Percentiles rank a stretch among this genome's conserved stretches.
These are phyloP conservation scores for Lepidostoma basale DNA, from an alignment of 1,140 invertebrate genomes.

Conservation along the genomic window DNA sequence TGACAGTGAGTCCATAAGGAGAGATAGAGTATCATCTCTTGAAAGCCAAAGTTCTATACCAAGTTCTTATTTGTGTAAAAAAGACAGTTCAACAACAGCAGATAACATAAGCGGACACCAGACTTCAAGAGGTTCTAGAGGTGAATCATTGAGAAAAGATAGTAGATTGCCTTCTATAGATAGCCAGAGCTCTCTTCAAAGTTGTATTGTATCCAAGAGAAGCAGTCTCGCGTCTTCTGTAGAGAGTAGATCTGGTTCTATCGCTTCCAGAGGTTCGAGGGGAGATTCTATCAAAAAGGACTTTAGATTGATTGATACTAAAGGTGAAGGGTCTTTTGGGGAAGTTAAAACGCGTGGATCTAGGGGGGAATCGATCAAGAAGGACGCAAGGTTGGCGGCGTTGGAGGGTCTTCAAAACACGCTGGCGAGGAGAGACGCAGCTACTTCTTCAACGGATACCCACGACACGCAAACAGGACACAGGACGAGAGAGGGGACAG, in stretches of 20 bases:
- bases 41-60: conserved; percentile 36
- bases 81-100: conserved; percentile 18
- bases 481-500: neutral
- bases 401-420: neutral
- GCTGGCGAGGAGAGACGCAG: neutral
- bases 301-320: conserved; percentile 28
- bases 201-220: conserved; percentile 12
- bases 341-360: conserved; percentile 4
- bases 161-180: conserved; percentile 18
- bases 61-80: conserved; percentile 8
- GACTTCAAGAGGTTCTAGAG: conserved; percentile 26
- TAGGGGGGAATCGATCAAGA: conserved; percentile 29
- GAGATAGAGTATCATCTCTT: conserved; percentile 27
- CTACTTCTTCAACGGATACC: neutral
- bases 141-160: conserved; percentile 26
- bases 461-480: neutral
- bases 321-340: no score
- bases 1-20: conserved; percentile 15
- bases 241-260: conserved; percentile 5
- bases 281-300: conserved; percentile 26
- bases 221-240: neutral
- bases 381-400: neutral
- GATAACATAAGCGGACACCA: neutral
- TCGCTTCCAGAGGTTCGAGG: conserved; percentile 11
- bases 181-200: conserved; percentile 22